Base-by-base conservation (phyloP, 2,888 invertebrate species). In the Zaprionus bogoriensis region DNA sequence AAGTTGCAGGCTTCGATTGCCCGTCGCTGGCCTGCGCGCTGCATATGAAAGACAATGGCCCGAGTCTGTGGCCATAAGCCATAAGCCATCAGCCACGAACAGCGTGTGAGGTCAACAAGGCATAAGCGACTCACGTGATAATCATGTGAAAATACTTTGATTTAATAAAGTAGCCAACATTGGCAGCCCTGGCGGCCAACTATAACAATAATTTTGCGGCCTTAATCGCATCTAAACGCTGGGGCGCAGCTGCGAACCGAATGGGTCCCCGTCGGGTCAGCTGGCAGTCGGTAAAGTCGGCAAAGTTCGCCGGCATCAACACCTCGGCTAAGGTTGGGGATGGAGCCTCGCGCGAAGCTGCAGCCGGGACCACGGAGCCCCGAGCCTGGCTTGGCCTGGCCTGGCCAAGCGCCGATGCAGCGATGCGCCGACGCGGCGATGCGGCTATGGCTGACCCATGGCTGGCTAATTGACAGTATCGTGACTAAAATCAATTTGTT, bases 401-500 rank as follows among this genome's bases (percentile, higher is more conserved):
- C 85, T 88, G 87, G 81, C 87, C 89, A 89, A 89, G n/a, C n/a
- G n/a, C n/a, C n/a, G n/a, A n/a, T n/a, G n/a, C n/a, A n/a, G n/a
- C n/a, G n/a, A n/a, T n/a, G n/a, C n/a, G n/a, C n/a, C n/a, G n/a
- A n/a, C n/a, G n/a, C 25, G 64, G 46, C 9, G 20, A 39, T 17
- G 25, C 9, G 17, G 46, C 52, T 36, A n/a, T n/a, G n/a, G 80
- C 85, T 89, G 89, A 89, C 89, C 89, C 89, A 81, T 88, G 88
- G 81, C 85, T 88, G 87, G 81, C 87, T 89, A 89, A 89, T 89
- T 89, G 88, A 88, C 88, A 88, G 88, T 89, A 89, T 89, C 89
- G 89, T 89, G 89, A 88, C 89, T 89, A 85, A 89, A 89, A 89
- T 89, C 89, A 89, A 89, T 89, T 89, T 89, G 89, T 89, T 87